Conservation (phyloP, 2,888 invertebrate species). For the Calliphora vomitoria region DNA sequence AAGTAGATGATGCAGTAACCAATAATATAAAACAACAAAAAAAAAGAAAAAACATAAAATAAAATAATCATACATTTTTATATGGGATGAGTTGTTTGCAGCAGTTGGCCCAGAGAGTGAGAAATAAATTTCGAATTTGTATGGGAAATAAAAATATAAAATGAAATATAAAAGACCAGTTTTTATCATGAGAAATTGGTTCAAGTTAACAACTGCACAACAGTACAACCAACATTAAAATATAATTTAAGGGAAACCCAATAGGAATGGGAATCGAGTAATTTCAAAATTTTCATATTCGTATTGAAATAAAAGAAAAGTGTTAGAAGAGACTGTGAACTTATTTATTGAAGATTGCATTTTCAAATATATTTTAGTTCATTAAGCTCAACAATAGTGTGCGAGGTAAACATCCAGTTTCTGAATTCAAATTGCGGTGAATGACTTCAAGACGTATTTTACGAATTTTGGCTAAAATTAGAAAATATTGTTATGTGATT, state of each 20-base stretch:
- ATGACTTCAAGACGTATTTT: too few species aligned
- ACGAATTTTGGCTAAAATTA: too few species aligned
- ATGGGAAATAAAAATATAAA: constrained; percentile 51
- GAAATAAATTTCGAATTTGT: constrained; percentile 47
- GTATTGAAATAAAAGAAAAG: too few species aligned
- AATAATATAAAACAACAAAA: constrained; percentile 19
- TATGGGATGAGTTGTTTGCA: constrained; percentile 25
- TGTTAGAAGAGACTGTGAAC: too few species aligned
- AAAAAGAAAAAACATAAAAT: background rate
- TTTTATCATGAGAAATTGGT: constrained; percentile 67
- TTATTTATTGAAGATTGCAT: too few species aligned
- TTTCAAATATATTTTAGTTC: too few species aligned
- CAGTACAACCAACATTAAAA: constrained; percentile 11
- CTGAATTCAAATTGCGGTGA: too few species aligned
- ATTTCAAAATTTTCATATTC: too few species aligned
- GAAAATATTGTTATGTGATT: too few species aligned
- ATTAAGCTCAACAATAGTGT: too few species aligned
- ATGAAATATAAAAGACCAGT: constrained; percentile 49
- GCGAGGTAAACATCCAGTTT: too few species aligned
- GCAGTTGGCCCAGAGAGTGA: constrained; percentile 23
- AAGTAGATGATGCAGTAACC: constrained; percentile 29
- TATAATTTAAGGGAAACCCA: constrained; percentile 2
- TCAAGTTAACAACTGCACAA: constrained; percentile 30
- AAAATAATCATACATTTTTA: constrained; percentile 40
- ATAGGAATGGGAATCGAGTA: background rate